Base-by-base conservation (phyloP, 2,113 vertebrate species). In the Crotalus horridus region DNA sequence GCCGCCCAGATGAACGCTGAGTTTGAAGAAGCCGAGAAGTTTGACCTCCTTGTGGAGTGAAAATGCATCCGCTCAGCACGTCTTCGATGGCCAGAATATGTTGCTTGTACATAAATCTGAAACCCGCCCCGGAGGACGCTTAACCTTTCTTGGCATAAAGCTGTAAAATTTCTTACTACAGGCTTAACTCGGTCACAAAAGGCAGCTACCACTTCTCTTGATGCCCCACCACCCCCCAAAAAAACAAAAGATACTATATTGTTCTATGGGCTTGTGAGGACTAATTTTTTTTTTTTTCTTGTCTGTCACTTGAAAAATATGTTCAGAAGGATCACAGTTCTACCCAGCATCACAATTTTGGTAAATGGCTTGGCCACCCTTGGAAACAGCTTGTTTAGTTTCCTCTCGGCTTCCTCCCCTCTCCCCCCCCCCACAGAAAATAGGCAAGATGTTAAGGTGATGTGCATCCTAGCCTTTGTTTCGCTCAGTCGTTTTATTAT, bases 1-100 rank as follows among this genome's bases (percentile, higher is more conserved):
- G 98, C 98, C 0, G 98, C 98, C 0, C 90, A 97, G 95, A 98
- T 99, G 98, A 99, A 99, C 91, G 98, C 98, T 0, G 98, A 98
- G 95, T 99, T 99, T 95, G 98, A 98, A 64, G 98, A 98, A 94
- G 99, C 98, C 0, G 98, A 99, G 95, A 96, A 94, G 88, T 99
- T 99, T 91, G 97, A 98, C 90, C 95, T 99, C 93, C 90, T 98
- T 21, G 98, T 99, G 96, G 99, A 99, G 96, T 99, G 95, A 17
- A 61, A 33, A 13, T 20, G 55, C 55, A 10, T 24, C 89, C 17
- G 26, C 33, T 13, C 46, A 9, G 11, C 12, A 0, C 24, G 0
- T 64, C 1, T 1, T 69, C 2, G 7, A 17, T 56, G 46, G 8
- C 46, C 9, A 24, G 11, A 26, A 13, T 7, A 13, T 7, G 26